Conservation (phyloP, 53 echinoderm and acorn worm species). For the Crossaster papposus region DNA sequence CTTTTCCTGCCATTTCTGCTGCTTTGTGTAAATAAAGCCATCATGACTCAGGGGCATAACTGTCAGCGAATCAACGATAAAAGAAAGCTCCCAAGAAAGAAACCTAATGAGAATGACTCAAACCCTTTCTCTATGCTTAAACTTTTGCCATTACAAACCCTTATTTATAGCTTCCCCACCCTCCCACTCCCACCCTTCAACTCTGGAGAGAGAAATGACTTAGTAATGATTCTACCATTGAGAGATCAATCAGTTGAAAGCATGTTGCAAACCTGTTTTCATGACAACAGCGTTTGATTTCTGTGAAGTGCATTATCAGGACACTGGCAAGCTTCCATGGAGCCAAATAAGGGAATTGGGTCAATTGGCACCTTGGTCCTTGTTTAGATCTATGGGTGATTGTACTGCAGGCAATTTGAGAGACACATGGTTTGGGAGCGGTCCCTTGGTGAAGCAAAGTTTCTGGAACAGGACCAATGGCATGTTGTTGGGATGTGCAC, state of each 20-base stretch:
- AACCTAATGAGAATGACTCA: background rate
- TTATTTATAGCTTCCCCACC: background rate
- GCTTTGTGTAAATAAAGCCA: background rate
- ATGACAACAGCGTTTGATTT: background rate
- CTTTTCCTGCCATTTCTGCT: background rate
- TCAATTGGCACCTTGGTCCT: background rate
- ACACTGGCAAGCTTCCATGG: background rate
- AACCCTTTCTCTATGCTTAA: no score
- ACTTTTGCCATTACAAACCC: background rate
- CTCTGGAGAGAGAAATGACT: background rate
- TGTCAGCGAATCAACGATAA: background rate
- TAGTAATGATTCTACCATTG: background rate
- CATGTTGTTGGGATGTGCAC: background rate
- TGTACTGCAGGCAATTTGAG: background rate
- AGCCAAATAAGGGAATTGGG: background rate
- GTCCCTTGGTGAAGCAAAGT: background rate
- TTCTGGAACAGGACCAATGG: background rate
- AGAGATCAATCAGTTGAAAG: background rate
- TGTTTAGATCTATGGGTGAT: background rate
- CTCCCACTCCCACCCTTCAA: background rate
- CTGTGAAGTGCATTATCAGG: background rate
- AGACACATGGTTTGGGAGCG: background rate
- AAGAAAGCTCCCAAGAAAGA: background rate
- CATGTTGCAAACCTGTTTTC: background rate
- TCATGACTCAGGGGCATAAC: conserved; percentile 9